Base-by-base conservation (phyloP, 2,797 vertebrate species). In the Adrianichthys oophorus region DNA sequence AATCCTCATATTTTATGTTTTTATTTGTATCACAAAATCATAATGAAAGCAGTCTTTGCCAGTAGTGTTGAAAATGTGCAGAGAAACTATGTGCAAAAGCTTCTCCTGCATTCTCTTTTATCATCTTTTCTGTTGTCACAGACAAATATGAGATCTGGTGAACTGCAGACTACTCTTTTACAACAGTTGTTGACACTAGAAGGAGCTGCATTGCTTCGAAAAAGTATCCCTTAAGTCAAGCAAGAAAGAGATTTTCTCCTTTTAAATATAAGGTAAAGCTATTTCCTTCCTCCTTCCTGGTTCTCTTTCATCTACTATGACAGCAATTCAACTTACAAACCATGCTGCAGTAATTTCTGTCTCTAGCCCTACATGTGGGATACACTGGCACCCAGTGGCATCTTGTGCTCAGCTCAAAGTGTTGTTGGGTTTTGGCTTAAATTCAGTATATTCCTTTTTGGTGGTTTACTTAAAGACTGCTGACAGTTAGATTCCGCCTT, bases 331-430 rank as follows among this genome's bases (percentile, higher is more conserved):
- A 56, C 52, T 62, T 72, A 40, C 56, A 50, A 60, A 62, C 41
- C 65, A 41, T 74, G 59, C 59, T 74, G 57, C 68, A 72, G 55
- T 62, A 29, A 40, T 49, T 29, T 53, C 76, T 53, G 42, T 68
- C 59, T 48, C 52, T 54, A 70, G 62, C 60, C 42, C 37, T 42
- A 49, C 44, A 15, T 70, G 69, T 66, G 72, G 56, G 46, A 62
- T 43, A 59, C 56, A 72, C 76, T 76, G 73, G 73, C 83, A 78
- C 75, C 82, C 71, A 73, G 73, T 75, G 72, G 70, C 62, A 59
- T 55, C 57, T 58, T 32, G 51, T 48, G 18, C 14, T 41, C 52
- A 61, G 48, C 70, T 72, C 64, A 71, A 71, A 78, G 48, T 56
- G 54, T 29, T 68, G 68, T 73, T 61, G 56, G 61, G 43, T 60